Base-by-base conservation (phyloP, 1,140 invertebrate genomes). In the Thaumetopoea pityocampa region DNA sequence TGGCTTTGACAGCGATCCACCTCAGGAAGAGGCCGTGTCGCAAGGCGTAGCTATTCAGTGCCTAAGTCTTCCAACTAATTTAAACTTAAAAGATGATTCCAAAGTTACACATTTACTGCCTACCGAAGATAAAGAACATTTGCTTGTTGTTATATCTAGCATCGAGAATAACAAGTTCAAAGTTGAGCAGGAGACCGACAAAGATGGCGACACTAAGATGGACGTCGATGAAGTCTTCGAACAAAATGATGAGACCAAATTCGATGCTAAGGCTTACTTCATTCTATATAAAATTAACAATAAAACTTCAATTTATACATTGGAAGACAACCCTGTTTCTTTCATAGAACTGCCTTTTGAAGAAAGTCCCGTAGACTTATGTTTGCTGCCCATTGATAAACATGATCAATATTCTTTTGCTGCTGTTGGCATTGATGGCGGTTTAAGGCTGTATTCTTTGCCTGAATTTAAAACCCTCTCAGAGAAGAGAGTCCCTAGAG, bases 351-450 rank as follows among this genome's bases (percentile, higher is more conserved):
- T 94, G 24, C 80, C 86, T 9, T 85, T 79, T 18, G 83, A 86
- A 22, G 90, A 92, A 49, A 89, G 88, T 32, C 92, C 92, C 0
- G 65, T 90, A 5, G 91, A 93, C 53, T 78, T 93, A 6, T 89
- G 88, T 29, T 77, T 93, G 17, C 68, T 94, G 32, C 92, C 92
- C 1, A 67, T 67, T 34, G 81, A 85, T 56, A 80, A 79, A 40
- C 56, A 70, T 5, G 67, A 77, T 2, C 57, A 76, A 19, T 76
- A 68, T 30, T 72, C 73, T 1, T 71, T 79, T 12, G 78, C 80
- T 6, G 62, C 71, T 6, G 70, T 93, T 5, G 92, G 91, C 45
- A 83, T 86, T 5, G 92, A 93, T 71, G 93, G 93, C 4, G 85
- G 84, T 17, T 82, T 94, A 2, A 85, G 92, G 57, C 61, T 94